Evolutionary conservation across 2,797 vertebrate genomes (phyloP), one percentile per base, ranked within the genome.

Genomic region (Toxotes lorentzi): DNA sequence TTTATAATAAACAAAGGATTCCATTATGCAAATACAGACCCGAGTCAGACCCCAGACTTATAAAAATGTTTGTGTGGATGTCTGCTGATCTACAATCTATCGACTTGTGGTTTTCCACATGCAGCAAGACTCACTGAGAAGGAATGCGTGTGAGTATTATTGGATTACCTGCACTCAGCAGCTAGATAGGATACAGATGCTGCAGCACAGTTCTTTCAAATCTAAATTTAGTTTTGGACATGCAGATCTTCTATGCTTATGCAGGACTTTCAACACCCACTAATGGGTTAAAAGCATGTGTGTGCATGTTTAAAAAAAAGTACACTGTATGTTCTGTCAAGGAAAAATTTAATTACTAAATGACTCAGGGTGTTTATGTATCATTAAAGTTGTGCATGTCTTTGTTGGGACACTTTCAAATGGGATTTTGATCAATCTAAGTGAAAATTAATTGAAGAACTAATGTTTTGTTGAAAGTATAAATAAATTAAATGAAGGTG

Each of bases 1-100:
- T 94, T 91, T 91, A 89, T 92, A 91, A 92, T 94, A 93, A 95
- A 94, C 94, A 94, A 93, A 93, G 84, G 88, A 91, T 89, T 94
- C 94, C 89, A 94, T 94, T 93, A 94, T 94, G 92, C 91, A 94
- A 93, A 94, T 94, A 62, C 32, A 68, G 76, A 75, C 78, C 70
- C 1, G 56, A 83, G 86, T 85, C 85, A 88, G 77, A 91, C 70
- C 83, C 77, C 50, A 50, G 75, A 86, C 73, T 76, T 85, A 77
- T 89, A 87, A 86, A 90, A 91, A 73, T 76, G 78, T 90, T 89
- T 87, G 75, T 76, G 54, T 78, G 81, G 82, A 74, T 82, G 69
- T 85, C 86, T 80, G 70, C 80, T 85, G 81, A 90, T 88, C 84
- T 82, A 88, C 73, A 68, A 71, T 81, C 78, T 80, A 68, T 85